Conservation (phyloP, 2,797 vertebrate species). For the Manis crassicaudata region DNA sequence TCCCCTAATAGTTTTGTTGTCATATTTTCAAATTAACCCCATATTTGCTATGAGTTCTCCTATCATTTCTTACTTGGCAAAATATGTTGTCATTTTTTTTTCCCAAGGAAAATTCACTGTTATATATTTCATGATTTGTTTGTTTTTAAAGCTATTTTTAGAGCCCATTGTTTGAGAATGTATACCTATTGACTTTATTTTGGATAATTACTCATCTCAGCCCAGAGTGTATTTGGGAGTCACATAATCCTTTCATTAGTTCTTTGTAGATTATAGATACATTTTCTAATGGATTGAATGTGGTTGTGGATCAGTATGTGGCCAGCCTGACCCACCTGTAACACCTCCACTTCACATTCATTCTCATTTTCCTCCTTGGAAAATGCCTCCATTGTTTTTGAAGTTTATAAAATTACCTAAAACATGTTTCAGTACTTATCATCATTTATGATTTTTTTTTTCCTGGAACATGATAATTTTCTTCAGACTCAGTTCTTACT, state of each 20-base stretch:
- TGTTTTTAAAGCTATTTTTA: not conserved
- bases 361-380: not conserved
- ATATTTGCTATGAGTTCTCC: not conserved
- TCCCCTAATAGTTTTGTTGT: not conserved
- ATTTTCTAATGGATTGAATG: not conserved
- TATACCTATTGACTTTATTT: not conserved
- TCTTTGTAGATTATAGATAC: not conserved
- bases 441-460: not conserved
- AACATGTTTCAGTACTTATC: not conserved
- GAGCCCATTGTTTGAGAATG: not conserved
- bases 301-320: not conserved
- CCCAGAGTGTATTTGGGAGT: not conserved
- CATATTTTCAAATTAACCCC: not conserved
- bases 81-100: not conserved
- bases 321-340: not conserved
- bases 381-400: not conserved
- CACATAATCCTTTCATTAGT: not conserved
- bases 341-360: not conserved
- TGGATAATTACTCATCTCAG: not conserved
- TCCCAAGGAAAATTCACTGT: not conserved
- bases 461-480: not conserved
- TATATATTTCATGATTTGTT: not conserved
- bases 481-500: not conserved
- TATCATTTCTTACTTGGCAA: constrained; percentile 8
- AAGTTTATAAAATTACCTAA: not conserved